Conservation (phyloP, 2,113 vertebrate genomes). For the Cynopterus brachyotis region DNA sequence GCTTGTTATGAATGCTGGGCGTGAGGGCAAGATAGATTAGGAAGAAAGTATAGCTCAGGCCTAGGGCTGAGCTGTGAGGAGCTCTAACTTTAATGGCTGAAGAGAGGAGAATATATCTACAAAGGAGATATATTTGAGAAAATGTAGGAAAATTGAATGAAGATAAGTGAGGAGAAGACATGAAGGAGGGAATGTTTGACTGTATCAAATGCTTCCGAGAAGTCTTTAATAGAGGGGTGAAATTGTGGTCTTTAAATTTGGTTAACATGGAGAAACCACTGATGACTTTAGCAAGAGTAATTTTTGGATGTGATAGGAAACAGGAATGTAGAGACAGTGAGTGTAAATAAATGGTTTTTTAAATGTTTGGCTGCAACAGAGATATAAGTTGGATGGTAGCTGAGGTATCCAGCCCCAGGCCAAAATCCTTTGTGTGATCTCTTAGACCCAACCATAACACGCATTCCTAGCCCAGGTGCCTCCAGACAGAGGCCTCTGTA, state of each 20-base stretch:
- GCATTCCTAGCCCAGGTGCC: neutral
- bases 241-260: neutral
- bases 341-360: neutral
- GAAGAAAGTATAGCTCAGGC: neutral
- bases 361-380: neutral
- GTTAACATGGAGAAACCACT: neutral
- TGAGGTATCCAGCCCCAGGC: neutral
- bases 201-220: neutral
- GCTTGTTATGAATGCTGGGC: neutral
- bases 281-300: neutral
- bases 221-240: neutral
- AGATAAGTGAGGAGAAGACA: neutral
- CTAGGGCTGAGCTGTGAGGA: neutral
- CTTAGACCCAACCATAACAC: neutral
- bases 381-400: neutral
- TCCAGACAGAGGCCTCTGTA: neutral
- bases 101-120: neutral
- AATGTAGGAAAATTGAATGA: neutral
- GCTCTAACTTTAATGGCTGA: neutral
- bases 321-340: neutral
- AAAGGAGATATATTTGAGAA: neutral
- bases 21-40: neutral
- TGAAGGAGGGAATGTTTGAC: neutral
- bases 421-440: neutral
- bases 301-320: neutral